Conservation (phyloP, 1,140 invertebrate species). For the Kradibia gibbosae region DNA sequence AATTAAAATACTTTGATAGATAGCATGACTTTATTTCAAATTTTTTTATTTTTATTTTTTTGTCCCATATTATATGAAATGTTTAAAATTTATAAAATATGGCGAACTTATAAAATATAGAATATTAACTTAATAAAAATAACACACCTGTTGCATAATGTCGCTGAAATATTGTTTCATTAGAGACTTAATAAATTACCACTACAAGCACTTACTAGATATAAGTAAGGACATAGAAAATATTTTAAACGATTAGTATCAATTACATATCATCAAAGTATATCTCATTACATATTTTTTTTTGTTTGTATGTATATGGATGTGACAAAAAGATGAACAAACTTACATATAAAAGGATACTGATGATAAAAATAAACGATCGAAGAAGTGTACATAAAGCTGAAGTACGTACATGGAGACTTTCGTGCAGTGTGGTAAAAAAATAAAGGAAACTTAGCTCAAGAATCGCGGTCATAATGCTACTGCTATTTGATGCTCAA, state of each 20-base stretch:
- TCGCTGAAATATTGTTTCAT: no score
- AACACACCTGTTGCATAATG: no score
- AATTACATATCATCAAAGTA: slow-evolving; percentile 46
- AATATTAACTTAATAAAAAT: no score
- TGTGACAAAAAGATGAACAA: neutral
- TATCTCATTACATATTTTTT: neutral
- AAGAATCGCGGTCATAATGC: slow-evolving; percentile 66
- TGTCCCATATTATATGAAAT: no score
- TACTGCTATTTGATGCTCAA: slow-evolving; percentile 64
- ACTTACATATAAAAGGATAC: neutral
- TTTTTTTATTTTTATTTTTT: no score
- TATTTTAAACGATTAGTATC: slow-evolving; percentile 47
- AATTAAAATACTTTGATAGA: no score
- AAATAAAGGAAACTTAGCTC: slow-evolving; percentile 43
- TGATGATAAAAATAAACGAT: neutral
- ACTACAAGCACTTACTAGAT: no score
- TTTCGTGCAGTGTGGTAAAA: slow-evolving; percentile 8
- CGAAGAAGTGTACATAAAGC: neutral
- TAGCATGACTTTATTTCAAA: no score
- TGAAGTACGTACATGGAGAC: slow-evolving; percentile 9
- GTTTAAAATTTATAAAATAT: no score
- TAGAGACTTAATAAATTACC: no score
- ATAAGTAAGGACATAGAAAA: slow-evolving; percentile 39
- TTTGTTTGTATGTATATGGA: neutral
- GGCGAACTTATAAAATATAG: no score